Evolutionary conservation across 2,113 vertebrate genomes (phyloP).

Genomic region (Vanacampus margaritifer): DNA sequence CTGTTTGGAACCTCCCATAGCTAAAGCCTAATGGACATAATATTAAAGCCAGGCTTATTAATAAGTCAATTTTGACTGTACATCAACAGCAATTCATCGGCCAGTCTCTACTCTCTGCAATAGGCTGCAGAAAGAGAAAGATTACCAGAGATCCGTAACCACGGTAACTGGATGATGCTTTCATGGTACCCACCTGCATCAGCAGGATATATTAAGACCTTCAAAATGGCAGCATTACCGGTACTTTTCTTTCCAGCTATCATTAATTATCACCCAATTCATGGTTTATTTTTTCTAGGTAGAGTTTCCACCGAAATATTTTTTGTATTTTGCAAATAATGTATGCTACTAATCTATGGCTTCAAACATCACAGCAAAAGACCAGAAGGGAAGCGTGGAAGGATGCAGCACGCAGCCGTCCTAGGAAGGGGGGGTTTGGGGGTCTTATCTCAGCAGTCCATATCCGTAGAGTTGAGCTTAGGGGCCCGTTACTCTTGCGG

Average conservation of each 20-base stretch:
- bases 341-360: background rate
- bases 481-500: conserved; percentile 39
- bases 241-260: background rate
- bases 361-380: conserved; percentile 19
- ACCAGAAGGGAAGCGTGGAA: conserved; percentile 21
- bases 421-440: conserved; percentile 13
- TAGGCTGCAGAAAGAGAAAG: background rate
- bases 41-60: background rate
- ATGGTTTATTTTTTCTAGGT: background rate
- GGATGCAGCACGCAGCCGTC: conserved; percentile 21
- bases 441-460: conserved; percentile 40
- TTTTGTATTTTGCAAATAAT: background rate
- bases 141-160: conserved; percentile 27
- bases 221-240: background rate
- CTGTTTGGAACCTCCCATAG: background rate
- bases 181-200: conserved; percentile 30
- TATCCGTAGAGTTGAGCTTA: conserved; percentile 37
- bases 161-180: conserved; percentile 53
- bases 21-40: background rate
- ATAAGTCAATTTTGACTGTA: background rate
- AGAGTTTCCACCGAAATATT: background rate
- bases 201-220: conserved; percentile 4
- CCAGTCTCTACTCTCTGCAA: background rate
- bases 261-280: background rate
- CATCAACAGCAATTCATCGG: background rate